phyloP scores from a whole-genome alignment of 2,888 invertebrate genomes.

The Ceriagrion tenellum region DNA sequence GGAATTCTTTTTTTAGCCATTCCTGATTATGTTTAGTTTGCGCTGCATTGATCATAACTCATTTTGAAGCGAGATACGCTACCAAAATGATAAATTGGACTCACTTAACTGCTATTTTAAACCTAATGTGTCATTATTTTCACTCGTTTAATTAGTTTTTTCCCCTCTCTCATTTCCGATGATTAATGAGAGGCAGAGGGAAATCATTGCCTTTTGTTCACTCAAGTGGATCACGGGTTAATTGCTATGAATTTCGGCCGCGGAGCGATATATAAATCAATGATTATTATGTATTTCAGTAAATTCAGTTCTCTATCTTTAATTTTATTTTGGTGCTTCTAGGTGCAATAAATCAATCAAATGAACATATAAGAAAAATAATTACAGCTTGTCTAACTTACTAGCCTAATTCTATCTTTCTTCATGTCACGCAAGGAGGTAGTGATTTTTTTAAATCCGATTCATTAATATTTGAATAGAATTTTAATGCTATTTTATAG shows the following conservation, averaged over 20 bases:
- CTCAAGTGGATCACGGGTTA: neutral
- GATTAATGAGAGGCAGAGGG: conserved; percentile 12
- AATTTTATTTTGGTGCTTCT: neutral
- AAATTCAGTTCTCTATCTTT: neutral
- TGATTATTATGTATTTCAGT: neutral
- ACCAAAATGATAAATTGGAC: neutral
- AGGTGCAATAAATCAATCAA: neutral
- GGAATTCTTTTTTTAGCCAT: neutral
- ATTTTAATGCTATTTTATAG: too few relatives aligned
- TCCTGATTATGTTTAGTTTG: neutral
- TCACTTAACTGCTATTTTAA: conserved; percentile 5
- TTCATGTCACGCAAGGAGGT: too few relatives aligned
- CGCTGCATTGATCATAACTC: conserved; percentile 12
- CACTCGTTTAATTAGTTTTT: neutral
- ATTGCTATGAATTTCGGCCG: neutral
- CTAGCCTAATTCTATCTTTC: too few relatives aligned
- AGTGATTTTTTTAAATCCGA: too few relatives aligned
- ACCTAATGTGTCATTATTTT: neutral
- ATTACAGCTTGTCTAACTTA: too few relatives aligned
- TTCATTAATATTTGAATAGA: too few relatives aligned
- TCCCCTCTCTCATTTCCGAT: neutral
- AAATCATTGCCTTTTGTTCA: neutral
- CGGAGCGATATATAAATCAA: neutral
- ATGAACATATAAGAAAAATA: too few relatives aligned
- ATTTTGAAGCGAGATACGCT: neutral